phyloP scores from a whole-genome alignment of 2,888 invertebrate genomes.

The Scaptomyza polygonia region DNA sequence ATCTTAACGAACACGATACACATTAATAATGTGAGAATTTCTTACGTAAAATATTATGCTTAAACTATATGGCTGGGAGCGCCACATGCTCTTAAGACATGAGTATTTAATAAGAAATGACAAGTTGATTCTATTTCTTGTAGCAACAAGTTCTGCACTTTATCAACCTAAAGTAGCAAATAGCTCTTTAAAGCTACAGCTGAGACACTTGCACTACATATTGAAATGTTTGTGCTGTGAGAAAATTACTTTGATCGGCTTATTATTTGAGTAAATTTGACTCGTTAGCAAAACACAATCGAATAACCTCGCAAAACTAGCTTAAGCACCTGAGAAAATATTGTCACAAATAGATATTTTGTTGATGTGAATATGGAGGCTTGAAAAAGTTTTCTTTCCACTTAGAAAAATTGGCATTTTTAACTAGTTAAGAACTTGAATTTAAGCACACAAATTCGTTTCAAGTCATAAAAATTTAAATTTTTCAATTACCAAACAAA shows the following conservation, averaged over 20 bases:
- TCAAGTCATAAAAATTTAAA: background rate
- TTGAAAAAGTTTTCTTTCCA: background rate
- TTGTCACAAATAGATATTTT: background rate
- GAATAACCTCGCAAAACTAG: constrained; percentile 33
- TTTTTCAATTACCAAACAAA: background rate
- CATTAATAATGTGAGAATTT: constrained; percentile 77
- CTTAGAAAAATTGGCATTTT: background rate
- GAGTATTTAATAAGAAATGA: constrained; percentile 16
- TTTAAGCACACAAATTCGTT: background rate
- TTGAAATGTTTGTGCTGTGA: constrained; percentile 30
- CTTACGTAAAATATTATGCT: constrained; percentile 60
- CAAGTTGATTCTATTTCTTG: constrained; percentile 16
- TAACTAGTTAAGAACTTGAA: background rate
- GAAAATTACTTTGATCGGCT: constrained; percentile 25
- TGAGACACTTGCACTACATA: constrained; percentile 37
- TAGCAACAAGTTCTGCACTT: constrained; percentile 38
- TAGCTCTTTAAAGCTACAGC: constrained; percentile 17
- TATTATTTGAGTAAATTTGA: constrained; percentile 1
- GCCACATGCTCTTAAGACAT: constrained; percentile 8
- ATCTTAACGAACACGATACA: constrained; percentile 57
- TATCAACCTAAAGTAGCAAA: constrained; percentile 42
- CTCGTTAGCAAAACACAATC: constrained; percentile 33
- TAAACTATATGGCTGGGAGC: constrained; percentile 39
- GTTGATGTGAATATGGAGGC: background rate
- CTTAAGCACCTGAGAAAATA: constrained; percentile 12